Conservation (phyloP, 1,140 invertebrate genomes). For the Drosophila miranda region DNA sequence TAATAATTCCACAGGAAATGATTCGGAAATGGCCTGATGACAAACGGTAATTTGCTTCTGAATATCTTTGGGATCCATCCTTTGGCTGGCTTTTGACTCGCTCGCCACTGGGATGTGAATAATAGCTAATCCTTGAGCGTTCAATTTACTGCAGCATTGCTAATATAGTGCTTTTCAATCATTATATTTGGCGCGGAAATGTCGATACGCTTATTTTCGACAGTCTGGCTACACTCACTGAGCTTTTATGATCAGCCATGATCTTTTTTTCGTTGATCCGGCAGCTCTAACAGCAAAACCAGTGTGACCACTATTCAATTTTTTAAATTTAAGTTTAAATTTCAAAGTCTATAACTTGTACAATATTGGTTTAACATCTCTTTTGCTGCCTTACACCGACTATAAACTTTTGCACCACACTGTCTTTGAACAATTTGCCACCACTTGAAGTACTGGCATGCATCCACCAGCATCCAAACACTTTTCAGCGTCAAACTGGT, state of each 20-base stretch:
- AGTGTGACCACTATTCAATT: background rate
- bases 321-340: background rate
- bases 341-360: too few relatives aligned
- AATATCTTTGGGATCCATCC: constrained; percentile 47
- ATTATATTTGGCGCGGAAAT: background rate
- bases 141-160: background rate
- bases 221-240: too few relatives aligned
- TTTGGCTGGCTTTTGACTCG: constrained; percentile 8
- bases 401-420: background rate
- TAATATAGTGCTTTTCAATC: background rate
- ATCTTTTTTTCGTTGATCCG: too few relatives aligned
- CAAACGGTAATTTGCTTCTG: constrained; percentile 60
- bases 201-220: too few relatives aligned
- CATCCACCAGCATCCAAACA: background rate
- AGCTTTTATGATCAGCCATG: too few relatives aligned
- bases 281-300: too few relatives aligned
- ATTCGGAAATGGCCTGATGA: constrained; percentile 67
- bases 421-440: constrained; percentile 10
- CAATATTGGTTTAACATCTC: too few relatives aligned
- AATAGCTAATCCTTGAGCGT: background rate
- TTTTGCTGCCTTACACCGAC: too few relatives aligned
- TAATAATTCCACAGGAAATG: constrained; percentile 69
- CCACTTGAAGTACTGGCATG: background rate
- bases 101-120: background rate
- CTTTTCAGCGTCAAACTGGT: constrained; percentile 27